These are phyloP conservation scores for Hedychridium roseum DNA, from an alignment of 2,888 invertebrate species.

Conservation along the genomic window DNA sequence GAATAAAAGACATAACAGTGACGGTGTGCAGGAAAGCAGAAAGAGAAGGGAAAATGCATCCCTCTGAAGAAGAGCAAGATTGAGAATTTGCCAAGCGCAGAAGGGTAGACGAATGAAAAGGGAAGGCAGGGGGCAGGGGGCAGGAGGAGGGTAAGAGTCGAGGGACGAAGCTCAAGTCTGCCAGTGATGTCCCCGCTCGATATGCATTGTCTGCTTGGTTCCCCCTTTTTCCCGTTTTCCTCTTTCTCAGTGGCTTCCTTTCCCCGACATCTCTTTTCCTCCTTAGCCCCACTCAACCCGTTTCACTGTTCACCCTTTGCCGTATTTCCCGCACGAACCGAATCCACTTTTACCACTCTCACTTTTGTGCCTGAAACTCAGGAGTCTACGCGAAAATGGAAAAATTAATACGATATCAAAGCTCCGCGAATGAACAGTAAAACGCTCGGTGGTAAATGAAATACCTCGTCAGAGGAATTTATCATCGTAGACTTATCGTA, in stretches of 20 bases:
- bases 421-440: no score
- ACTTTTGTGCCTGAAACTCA: no score
- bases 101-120: conserved; percentile 6
- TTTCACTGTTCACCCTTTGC: conserved; percentile 7
- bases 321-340: no score
- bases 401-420: no score
- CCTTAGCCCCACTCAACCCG: conserved; percentile 8
- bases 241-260: conserved; percentile 7
- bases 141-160: conserved; percentile 3
- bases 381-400: no score
- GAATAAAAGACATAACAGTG: not conserved
- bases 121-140: conserved; percentile 4
- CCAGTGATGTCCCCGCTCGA: conserved; percentile 29
- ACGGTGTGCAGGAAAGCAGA: not conserved
- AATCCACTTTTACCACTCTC: no score
- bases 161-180: conserved; percentile 13
- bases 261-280: conserved; percentile 12
- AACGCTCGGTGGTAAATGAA: no score
- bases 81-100: conserved; percentile 1
- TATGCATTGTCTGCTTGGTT: conserved; percentile 37
- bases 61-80: conserved; percentile 14
- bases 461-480: no score
- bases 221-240: conserved; percentile 26
- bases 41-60: not conserved
- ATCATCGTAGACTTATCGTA: no score